These are phyloP conservation scores for Lacerta agilis DNA, from an alignment of 2,797 vertebrate genomes.

Conservation along the genomic window DNA sequence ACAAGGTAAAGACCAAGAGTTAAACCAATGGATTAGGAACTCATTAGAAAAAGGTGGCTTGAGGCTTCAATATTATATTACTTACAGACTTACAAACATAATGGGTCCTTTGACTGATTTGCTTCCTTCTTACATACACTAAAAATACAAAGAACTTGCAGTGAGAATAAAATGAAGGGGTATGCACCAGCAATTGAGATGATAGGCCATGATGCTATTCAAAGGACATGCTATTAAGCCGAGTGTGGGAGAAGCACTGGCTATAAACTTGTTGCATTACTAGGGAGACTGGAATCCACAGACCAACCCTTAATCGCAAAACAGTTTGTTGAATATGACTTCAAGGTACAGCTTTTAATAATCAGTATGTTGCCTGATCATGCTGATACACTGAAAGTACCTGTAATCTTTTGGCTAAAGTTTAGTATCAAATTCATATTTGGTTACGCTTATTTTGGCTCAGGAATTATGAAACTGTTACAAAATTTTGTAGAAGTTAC, in stretches of 20 bases:
- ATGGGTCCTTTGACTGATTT: conserved; percentile 2
- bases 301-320: not conserved
- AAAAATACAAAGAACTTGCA: conserved; percentile 12
- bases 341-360: not conserved
- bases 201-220: not conserved
- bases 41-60: conserved; percentile 3
- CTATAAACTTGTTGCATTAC: not conserved
- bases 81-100: not conserved
- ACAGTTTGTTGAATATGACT: not conserved
- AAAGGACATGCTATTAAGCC: not conserved
- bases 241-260: not conserved
- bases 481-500: not conserved
- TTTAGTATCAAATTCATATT: not conserved
- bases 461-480: not conserved
- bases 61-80: not conserved
- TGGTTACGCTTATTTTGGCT: not conserved
- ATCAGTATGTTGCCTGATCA: not conserved
- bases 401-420: no score
- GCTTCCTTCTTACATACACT: not conserved
- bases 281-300: not conserved
- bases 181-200: not conserved
- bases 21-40: not conserved
- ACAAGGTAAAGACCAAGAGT: not conserved
- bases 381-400: not conserved
- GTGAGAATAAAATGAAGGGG: not conserved